phyloP scores from a whole-genome alignment of 2,888 invertebrate genomes.

The Nebria brevicollis region DNA sequence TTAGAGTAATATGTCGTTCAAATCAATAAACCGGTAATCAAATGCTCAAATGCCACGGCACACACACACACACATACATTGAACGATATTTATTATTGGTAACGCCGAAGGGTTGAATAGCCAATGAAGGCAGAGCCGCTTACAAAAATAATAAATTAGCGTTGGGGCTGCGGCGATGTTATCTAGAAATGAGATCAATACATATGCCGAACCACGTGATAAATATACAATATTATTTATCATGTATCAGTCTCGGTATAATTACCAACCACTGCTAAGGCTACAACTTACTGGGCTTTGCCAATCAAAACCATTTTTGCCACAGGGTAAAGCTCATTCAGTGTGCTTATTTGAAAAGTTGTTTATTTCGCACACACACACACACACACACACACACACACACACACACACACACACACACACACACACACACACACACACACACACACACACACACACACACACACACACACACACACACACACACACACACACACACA shows the following conservation, averaged over 20 bases:
- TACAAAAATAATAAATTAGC: neutral
- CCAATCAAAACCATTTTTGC: neutral
- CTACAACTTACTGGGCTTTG: conserved; percentile 43
- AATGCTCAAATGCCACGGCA: neutral
- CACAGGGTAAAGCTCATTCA: neutral
- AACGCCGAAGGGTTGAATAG: conserved; percentile 56
- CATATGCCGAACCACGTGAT: conserved; percentile 57
- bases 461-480: neutral
- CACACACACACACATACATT: neutral
- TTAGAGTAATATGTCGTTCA: too few species aligned
- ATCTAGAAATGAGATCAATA: conserved; percentile 51
- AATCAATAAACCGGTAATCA: too few species aligned
- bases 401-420: neutral
- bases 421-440: neutral
- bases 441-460: neutral
- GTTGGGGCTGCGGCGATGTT: conserved; percentile 7
- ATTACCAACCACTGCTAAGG: conserved; percentile 53
- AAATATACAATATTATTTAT: conserved; percentile 60
- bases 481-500: neutral
- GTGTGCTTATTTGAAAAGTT: neutral
- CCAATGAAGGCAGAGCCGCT: conserved; percentile 47
- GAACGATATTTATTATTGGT: conserved; percentile 50
- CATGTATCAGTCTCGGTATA: conserved; percentile 61
- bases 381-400: too few species aligned
- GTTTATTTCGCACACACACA: neutral